Percentiles rank a stretch among this genome's conserved stretches.
Evolutionary conservation across 1,140 invertebrate species (phyloP).

Genomic region (Eubasilissa regina): DNA sequence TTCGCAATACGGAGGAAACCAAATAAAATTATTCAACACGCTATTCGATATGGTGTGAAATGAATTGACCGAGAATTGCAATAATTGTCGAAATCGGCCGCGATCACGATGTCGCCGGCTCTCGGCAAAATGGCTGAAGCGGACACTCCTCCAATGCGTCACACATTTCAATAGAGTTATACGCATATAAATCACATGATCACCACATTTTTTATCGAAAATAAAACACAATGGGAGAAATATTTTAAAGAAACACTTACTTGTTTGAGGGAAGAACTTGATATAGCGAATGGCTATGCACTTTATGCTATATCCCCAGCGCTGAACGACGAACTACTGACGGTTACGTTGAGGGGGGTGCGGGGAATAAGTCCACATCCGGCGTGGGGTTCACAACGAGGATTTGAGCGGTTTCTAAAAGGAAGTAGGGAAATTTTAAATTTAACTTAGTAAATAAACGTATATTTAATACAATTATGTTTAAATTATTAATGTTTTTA

Average conservation of each 20-base stretch:
- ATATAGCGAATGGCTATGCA: slow-evolving; percentile 72
- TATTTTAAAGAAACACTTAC: slow-evolving; percentile 66
- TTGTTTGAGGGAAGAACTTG: slow-evolving; percentile 73
- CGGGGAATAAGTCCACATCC: slow-evolving; percentile 68
- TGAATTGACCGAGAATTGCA: slow-evolving; percentile 37
- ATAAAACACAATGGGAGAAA: slow-evolving; percentile 30
- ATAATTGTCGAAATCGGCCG: slow-evolving; percentile 61
- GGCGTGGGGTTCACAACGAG: slow-evolving; percentile 70
- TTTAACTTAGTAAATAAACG: not conserved
- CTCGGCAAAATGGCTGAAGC: slow-evolving; percentile 71
- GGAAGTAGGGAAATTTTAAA: slow-evolving; percentile 41
- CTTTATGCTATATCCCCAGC: slow-evolving; percentile 71
- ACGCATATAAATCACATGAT: slow-evolving; percentile 36
- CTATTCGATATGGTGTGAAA: slow-evolving; percentile 14
- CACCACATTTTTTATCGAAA: slow-evolving; percentile 13
- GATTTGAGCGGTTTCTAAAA: slow-evolving; percentile 42
- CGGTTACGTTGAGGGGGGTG: slow-evolving; percentile 66
- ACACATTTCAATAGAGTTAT: slow-evolving; percentile 59
- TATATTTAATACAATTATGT: not conserved
- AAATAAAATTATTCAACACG: not conserved
- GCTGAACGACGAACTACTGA: slow-evolving; percentile 70
- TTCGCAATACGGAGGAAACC: not conserved
- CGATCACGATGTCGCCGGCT: slow-evolving; percentile 71
- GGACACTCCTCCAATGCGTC: slow-evolving; percentile 74
- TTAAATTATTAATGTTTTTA: not conserved